Base-by-base conservation (phyloP, 2,113 vertebrate genomes). In the Ctenomys sociabilis region DNA sequence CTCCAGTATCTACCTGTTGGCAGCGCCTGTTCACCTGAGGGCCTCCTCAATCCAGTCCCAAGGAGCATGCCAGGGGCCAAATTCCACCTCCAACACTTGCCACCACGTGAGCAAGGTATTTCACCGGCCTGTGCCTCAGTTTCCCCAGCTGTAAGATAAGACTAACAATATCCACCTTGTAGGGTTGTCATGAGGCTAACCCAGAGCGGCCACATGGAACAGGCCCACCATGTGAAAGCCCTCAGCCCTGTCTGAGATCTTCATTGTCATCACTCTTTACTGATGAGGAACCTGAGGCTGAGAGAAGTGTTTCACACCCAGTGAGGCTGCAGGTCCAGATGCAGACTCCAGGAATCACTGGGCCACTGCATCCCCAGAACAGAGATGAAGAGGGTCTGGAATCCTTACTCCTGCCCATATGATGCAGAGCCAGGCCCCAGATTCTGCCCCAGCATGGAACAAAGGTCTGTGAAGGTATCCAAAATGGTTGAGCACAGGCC, bases 281-380 rank as follows among this genome's bases (percentile, higher is more conserved):
- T 94, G 57, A 85, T 72, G 40, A 64, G 49, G 14, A 91, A 24
- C 35, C 43, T 0, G 45, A 89, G 66, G 35, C 78, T 83, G 10
- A 13, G 54, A 63, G 12, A 28, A 6, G 0, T 28, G 57, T 32
- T 37, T 43, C 43, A 35, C 7, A 0, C 2, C n/a, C 0, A 3
- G 43, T 6, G 54, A 61, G 6, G 0, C 24, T 43, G 7, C 43
- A 59, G 19, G 7, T n/a, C 75, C 28, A 43, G 24, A 35, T 12
- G 64, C 37, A 61, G 40, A 68, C 21, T 7, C 43, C 10, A 3
- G 26, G 2, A 10, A 5, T 49, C 24, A 35, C 0, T 0, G 73
- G 32, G 21, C 5, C 43, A 77, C 37, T 43, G 45, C n/a, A 32
- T 19, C 45, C 8, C 1, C 64, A 8, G 7, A 43, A 3, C 73